A percentile compares a stretch with the other conserved stretches of the same genome.
Conservation (phyloP, 2,888 invertebrate species). For the Cheilosia variabilis region DNA sequence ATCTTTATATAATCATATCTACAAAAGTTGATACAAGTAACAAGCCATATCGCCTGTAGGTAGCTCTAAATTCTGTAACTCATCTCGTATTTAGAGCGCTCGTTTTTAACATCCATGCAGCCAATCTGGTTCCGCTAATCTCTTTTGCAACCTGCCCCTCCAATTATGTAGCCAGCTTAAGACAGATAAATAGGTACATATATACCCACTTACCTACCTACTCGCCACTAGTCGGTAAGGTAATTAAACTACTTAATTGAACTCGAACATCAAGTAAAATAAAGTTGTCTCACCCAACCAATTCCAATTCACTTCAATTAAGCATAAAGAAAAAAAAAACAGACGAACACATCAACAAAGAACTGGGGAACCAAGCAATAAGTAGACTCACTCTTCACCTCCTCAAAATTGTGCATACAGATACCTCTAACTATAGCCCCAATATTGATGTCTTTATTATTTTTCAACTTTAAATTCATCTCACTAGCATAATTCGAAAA, state of each 20-base stretch:
- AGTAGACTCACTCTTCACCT: background rate
- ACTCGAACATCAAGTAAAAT: slow-evolving; percentile 12
- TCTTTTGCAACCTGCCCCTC: no score
- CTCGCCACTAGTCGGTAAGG: background rate
- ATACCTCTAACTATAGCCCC: no score
- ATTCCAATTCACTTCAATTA: background rate
- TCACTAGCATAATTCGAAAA: slow-evolving; percentile 41
- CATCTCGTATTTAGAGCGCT: no score
- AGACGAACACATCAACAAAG: slow-evolving; percentile 12
- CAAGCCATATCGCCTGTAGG: no score
- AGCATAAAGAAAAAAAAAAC: background rate
- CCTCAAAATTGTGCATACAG: background rate
- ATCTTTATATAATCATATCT: no score
- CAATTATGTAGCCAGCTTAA: no score
- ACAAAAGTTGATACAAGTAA: no score
- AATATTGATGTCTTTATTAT: slow-evolving; percentile 48
- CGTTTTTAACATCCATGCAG: no score
- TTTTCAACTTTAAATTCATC: slow-evolving; percentile 36
- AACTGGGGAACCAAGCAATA: background rate
- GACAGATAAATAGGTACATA: no score
- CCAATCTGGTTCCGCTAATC: no score
- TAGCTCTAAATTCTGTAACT: no score
- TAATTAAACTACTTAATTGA: slow-evolving; percentile 28
- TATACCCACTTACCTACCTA: no score
- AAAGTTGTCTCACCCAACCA: background rate